A percentile compares a stretch with the other conserved stretches of the same genome.
Conservation (phyloP, 2,888 invertebrate genomes). For the Hydriomena furcata region DNA sequence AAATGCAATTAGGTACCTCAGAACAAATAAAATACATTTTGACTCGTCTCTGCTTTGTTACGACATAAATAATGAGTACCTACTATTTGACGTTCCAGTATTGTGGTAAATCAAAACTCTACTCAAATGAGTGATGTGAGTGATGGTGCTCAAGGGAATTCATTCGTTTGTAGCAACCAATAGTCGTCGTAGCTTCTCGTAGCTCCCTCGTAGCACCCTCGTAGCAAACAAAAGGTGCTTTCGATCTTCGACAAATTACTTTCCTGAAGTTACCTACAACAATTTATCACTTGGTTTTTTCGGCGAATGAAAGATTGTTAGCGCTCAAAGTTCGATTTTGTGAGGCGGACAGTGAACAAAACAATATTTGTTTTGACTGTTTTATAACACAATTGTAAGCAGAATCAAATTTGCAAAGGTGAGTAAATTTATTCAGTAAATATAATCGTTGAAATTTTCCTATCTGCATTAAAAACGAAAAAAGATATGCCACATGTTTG, state of each 20-base stretch:
- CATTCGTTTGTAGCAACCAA: constrained; percentile 10
- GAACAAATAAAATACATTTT: no score
- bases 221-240: constrained; percentile 40
- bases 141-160: constrained; percentile 25
- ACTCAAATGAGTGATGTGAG: no score
- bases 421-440: no score
- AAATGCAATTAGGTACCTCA: no score
- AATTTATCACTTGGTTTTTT: constrained; percentile 47
- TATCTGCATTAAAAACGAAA: no score
- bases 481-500: no score
- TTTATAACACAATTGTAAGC: background rate
- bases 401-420: no score
- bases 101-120: no score
- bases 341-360: constrained; percentile 22
- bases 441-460: no score
- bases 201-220: constrained; percentile 19
- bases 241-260: constrained; percentile 47
- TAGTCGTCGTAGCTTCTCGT: constrained; percentile 14
- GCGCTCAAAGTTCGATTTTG: constrained; percentile 15
- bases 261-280: constrained; percentile 44
- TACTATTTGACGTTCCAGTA: no score
- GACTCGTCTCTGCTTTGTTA: no score
- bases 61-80: no score
- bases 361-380: background rate
- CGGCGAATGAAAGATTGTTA: constrained; percentile 34